A percentile compares a stretch with the other conserved stretches of the same genome.
These are phyloP conservation scores for Drosophila stalkeri DNA, from an alignment of 2,888 invertebrate genomes.

Conservation along the genomic window DNA sequence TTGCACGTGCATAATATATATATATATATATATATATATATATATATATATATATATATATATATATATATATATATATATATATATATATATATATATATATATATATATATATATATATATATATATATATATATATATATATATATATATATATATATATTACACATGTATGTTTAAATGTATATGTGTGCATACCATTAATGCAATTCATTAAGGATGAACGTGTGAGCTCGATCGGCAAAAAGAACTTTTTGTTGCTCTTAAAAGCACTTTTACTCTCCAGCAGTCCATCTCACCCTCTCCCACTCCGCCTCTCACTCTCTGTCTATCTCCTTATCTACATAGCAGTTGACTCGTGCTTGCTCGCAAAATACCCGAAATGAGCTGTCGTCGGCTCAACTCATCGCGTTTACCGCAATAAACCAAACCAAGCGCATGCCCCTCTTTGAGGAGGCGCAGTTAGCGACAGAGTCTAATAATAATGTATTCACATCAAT, in stretches of 20 bases:
- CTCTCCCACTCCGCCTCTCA: background rate
- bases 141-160: too few species aligned
- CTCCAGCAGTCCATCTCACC: background rate
- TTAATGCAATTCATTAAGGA: background rate
- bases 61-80: too few species aligned
- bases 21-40: background rate
- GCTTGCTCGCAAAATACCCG: background rate
- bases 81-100: too few species aligned
- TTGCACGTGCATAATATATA: background rate
- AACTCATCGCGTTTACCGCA: slow-evolving; percentile 2
- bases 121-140: too few species aligned
- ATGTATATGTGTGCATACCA: background rate
- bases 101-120: too few species aligned
- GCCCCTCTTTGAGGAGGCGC: background rate
- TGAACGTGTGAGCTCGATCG: background rate
- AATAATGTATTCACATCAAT: slow-evolving; percentile 5
- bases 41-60: too few species aligned
- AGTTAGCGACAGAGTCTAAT: background rate
- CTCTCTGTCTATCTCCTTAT: too few species aligned
- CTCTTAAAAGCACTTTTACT: background rate
- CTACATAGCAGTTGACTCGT: background rate
- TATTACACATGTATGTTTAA: too few species aligned
- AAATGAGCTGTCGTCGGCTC: background rate
- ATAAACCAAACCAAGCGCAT: background rate
- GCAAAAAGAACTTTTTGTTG: background rate